Evolutionary conservation across 2,888 invertebrate species (phyloP).

Genomic region (Torymus texanus): DNA sequence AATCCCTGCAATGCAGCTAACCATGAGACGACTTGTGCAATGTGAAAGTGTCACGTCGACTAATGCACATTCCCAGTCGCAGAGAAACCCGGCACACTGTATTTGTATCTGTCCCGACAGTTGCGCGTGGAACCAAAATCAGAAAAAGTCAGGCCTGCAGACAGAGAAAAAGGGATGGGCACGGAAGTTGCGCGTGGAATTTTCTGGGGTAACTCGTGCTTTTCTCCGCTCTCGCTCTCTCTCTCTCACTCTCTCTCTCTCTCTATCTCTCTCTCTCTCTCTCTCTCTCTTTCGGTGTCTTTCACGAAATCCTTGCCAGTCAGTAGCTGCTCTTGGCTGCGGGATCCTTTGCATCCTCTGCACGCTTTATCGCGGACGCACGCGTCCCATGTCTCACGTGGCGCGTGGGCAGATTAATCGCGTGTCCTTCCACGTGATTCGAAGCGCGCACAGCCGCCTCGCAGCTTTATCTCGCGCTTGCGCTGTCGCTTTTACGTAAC

Average conservation of each 20-base stretch:
- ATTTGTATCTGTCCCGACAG: too few relatives aligned
- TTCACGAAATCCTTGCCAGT: constrained; percentile 11
- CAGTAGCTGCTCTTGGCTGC: neutral
- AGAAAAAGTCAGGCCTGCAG: neutral
- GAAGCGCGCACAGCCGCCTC: neutral
- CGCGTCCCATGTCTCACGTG: constrained; percentile 35
- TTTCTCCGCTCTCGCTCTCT: too few relatives aligned
- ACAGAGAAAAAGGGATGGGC: neutral
- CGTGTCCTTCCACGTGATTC: constrained; percentile 46
- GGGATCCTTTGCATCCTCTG: constrained; percentile 7
- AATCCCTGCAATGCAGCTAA: too few relatives aligned
- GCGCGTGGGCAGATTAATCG: constrained; percentile 23
- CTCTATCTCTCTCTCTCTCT: too few relatives aligned
- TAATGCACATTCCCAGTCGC: too few relatives aligned
- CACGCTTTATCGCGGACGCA: constrained; percentile 21
- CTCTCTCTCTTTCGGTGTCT: neutral
- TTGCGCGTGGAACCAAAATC: neutral
- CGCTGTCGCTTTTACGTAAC: constrained; percentile 35
- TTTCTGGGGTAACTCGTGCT: neutral
- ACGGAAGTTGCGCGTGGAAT: neutral
- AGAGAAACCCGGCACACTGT: too few relatives aligned
- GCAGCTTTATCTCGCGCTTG: neutral
- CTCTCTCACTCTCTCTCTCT: too few relatives aligned
- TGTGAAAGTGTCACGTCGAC: neutral
- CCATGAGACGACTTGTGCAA: neutral